Evolutionary conservation across 92 coral and sea anemone genomes (phyloP).

Genomic region (Palythoa grandis): DNA sequence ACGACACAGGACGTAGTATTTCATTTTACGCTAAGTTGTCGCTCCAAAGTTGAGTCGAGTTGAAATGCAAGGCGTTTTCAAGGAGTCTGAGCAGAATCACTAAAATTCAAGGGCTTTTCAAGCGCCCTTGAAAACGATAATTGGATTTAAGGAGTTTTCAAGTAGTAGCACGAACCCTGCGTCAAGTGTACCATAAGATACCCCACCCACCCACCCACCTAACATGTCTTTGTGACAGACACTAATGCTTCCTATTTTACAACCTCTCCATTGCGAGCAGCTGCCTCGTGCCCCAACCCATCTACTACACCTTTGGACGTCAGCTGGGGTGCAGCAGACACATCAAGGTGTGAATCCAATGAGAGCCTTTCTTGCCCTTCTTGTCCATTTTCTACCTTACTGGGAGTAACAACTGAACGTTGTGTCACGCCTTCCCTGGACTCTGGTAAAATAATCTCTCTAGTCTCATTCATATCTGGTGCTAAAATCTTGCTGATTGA

Average conservation of each 20-base stretch:
- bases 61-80: too few relatives aligned
- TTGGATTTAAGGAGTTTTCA: too few relatives aligned
- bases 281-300: constrained; percentile 74
- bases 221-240: neutral
- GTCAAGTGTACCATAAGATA: neutral
- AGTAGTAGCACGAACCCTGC: too few relatives aligned
- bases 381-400: constrained; percentile 68
- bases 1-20: too few relatives aligned
- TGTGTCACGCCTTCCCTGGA: constrained; percentile 43
- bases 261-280: constrained; percentile 75
- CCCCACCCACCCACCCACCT: constrained; percentile 2
- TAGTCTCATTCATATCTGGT: constrained; percentile 67
- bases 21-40: too few relatives aligned
- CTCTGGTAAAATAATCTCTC: constrained; percentile 13
- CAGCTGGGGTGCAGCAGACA: constrained; percentile 59
- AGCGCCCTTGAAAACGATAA: too few relatives aligned
- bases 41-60: too few relatives aligned
- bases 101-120: too few relatives aligned
- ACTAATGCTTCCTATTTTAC: constrained; percentile 31
- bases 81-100: too few relatives aligned
- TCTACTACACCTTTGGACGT: constrained; percentile 81
- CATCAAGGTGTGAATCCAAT: constrained; percentile 42
- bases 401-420: constrained; percentile 44
- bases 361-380: constrained; percentile 54
- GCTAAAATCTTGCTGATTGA: constrained; percentile 80